Conservation (phyloP, 2,888 invertebrate genomes). For the Horisme vitalbata region DNA sequence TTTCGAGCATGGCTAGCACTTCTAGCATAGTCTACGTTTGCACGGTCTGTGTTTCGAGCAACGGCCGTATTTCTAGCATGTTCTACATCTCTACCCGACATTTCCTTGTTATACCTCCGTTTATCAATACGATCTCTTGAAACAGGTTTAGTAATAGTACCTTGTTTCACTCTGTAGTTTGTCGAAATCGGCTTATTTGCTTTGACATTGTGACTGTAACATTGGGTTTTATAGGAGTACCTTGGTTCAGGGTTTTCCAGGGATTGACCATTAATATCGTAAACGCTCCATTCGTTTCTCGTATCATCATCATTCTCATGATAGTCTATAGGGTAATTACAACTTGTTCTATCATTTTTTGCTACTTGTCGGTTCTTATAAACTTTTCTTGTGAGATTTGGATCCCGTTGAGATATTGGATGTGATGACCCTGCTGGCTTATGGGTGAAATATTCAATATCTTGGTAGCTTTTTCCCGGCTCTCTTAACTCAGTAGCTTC, state of each 20-base stretch:
- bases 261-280: conserved; percentile 2
- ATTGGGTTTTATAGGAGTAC: background rate
- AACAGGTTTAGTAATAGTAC: conserved; percentile 1
- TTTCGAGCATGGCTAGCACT: no score
- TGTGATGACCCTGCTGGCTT: background rate
- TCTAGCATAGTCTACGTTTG: no score
- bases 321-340: conserved; percentile 3
- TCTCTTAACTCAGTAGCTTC: no score
- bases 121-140: conserved; percentile 8
- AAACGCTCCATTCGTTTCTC: background rate
- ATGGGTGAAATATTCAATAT: background rate
- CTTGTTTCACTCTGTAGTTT: conserved; percentile 5
- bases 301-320: background rate
- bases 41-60: no score
- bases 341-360: background rate
- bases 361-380: conserved; percentile 5
- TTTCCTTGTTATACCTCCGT: conserved; percentile 1
- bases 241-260: background rate
- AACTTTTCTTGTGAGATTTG: background rate
- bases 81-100: background rate
- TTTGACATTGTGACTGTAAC: background rate
- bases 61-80: no score
- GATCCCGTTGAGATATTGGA: background rate
- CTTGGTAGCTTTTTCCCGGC: background rate
- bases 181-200: conserved; percentile 1